A percentile compares a stretch with the other conserved stretches of the same genome.
Evolutionary conservation across 1,140 invertebrate species (phyloP).

Genomic region (Drosophila kohkoa): DNA sequence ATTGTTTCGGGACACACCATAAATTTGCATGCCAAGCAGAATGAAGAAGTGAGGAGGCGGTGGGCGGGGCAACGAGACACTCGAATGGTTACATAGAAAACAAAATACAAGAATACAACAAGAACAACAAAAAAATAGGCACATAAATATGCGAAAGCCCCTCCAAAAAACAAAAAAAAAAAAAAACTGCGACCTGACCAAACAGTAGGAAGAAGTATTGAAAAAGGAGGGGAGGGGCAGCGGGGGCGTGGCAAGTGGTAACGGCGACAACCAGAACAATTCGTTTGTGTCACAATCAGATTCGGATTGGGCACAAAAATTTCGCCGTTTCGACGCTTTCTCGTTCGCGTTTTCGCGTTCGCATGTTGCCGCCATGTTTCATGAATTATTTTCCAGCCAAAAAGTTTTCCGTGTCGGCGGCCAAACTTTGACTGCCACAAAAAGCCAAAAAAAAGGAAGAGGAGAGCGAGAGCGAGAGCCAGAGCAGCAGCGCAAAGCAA

Average conservation of each 20-base stretch:
- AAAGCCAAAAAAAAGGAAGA: slow-evolving; percentile 20
- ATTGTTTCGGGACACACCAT: slow-evolving; percentile 83
- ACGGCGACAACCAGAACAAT: slow-evolving; percentile 77
- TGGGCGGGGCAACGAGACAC: slow-evolving; percentile 20
- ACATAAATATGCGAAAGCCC: slow-evolving; percentile 71
- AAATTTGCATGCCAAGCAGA: slow-evolving; percentile 80
- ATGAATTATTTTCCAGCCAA: slow-evolving; percentile 78
- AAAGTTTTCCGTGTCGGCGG: slow-evolving; percentile 62
- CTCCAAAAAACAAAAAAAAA: neutral
- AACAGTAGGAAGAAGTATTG: neutral
- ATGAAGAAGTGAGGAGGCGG: slow-evolving; percentile 20
- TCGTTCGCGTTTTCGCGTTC: slow-evolving; percentile 64
- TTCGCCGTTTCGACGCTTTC: slow-evolving; percentile 52
- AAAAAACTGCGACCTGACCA: slow-evolving; percentile 33
- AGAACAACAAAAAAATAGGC: slow-evolving; percentile 67
- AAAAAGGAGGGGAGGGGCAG: neutral
- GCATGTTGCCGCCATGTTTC: slow-evolving; percentile 76
- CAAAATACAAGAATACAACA: slow-evolving; percentile 51
- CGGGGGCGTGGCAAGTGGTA: neutral
- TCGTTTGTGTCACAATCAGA: slow-evolving; percentile 83
- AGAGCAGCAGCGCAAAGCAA: slow-evolving; percentile 6
- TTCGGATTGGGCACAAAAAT: slow-evolving; percentile 80
- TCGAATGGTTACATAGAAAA: slow-evolving; percentile 54
- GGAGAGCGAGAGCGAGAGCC: neutral
- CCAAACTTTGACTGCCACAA: slow-evolving; percentile 72